Percentiles rank a stretch among this genome's conserved stretches.
phyloP scores from a whole-genome alignment of 2,797 vertebrate species.

The Benthosema pterotum region DNA sequence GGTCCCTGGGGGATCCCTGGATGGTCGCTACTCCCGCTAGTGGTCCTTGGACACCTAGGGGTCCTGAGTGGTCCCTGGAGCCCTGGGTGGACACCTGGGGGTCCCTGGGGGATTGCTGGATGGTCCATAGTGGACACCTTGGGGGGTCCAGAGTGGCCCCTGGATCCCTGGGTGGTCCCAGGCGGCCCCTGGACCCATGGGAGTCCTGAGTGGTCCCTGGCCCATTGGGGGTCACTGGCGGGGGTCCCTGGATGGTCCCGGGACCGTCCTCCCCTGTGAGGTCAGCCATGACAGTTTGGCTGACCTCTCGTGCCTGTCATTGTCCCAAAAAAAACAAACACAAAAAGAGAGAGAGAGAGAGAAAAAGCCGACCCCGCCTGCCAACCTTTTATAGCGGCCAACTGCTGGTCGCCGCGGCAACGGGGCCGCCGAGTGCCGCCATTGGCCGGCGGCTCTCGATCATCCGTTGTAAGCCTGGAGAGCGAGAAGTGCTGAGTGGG shows the following conservation, averaged over 20 bases:
- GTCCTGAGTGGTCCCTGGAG: no score
- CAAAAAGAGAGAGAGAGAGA: no score
- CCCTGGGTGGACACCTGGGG: no score
- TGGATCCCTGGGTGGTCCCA: no score
- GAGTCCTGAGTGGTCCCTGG: not conserved
- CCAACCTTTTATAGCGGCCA: slow-evolving; percentile 27
- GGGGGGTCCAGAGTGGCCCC: no score
- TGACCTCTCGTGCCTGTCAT: slow-evolving; percentile 32
- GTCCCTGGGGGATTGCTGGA: not conserved
- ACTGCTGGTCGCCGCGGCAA: slow-evolving; percentile 59
- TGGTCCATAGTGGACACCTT: not conserved
- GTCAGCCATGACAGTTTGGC: slow-evolving; percentile 27
- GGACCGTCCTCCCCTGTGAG: no score
- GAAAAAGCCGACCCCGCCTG: not conserved
- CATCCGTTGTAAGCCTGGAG: slow-evolving; percentile 26
- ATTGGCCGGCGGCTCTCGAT: slow-evolving; percentile 67
- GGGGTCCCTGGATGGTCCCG: not conserved
- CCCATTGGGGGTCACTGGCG: not conserved
- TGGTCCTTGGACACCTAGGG: no score
- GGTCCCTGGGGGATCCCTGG: no score
- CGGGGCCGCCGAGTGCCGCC: slow-evolving; percentile 35
- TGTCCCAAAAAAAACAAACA: not conserved
- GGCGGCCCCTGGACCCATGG: no score
- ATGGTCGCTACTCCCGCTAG: no score
- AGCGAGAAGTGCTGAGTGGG: slow-evolving; percentile 84